Percentiles rank a stretch among this genome's conserved stretches.
Conservation (phyloP, 2,113 vertebrate genomes). For the Mus spicilegus region DNA sequence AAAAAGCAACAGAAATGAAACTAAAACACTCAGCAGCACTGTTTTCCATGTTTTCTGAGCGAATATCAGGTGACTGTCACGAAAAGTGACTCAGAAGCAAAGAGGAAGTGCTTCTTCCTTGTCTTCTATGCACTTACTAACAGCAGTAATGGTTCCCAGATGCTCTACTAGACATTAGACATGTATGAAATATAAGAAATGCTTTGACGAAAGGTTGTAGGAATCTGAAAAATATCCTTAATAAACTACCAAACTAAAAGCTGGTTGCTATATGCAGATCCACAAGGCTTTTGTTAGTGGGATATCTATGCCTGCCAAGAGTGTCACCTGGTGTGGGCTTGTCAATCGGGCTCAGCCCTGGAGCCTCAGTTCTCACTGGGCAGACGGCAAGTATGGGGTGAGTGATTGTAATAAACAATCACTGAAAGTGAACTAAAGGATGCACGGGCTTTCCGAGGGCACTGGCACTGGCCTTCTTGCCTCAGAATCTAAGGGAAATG, state of each 20-base stretch:
- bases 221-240: not conserved
- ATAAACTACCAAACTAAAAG: not conserved
- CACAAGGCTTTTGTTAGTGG: not conserved
- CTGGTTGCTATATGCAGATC: not conserved
- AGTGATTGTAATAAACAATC: not conserved
- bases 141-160: not conserved
- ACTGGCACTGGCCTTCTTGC: not conserved
- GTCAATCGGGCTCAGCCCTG: not conserved
- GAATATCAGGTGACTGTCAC: not conserved
- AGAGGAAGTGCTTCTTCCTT: not conserved
- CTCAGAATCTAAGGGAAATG: conserved; percentile 25
- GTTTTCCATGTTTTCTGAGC: conserved; percentile 5
- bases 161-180: not conserved
- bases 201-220: not conserved
- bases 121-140: not conserved
- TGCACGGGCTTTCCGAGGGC: not conserved
- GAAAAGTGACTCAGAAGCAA: conserved; percentile 16
- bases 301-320: not conserved
- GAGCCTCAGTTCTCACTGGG: not conserved
- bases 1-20: not conserved
- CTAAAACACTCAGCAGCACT: not conserved
- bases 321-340: not conserved
- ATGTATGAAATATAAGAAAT: not conserved
- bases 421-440: not conserved
- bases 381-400: not conserved